A percentile compares a stretch with the other conserved stretches of the same genome.
phyloP scores from a whole-genome alignment of 1,140 invertebrate species.

The Choristoneura fumiferana region DNA sequence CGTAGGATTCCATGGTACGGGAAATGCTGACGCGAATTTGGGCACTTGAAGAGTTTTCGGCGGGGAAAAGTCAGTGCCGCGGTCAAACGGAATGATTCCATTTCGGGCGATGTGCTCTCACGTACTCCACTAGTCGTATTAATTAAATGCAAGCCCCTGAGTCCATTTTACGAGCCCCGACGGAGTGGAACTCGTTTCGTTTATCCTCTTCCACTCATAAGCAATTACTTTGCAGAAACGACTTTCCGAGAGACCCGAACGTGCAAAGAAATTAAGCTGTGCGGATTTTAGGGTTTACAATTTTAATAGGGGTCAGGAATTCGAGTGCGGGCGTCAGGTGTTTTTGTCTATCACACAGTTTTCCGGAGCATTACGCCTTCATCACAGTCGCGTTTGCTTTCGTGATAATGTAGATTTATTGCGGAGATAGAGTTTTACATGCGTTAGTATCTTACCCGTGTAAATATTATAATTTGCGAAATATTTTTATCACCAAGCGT shows the following conservation, averaged over 20 bases:
- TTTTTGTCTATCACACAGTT: constrained; percentile 13
- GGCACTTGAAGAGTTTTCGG: constrained; percentile 46
- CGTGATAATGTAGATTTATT: constrained; percentile 22
- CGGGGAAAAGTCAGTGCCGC: constrained; percentile 49
- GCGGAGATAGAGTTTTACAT: constrained; percentile 12
- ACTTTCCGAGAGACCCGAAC: constrained; percentile 54
- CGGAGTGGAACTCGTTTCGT: constrained; percentile 66
- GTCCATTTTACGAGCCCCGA: constrained; percentile 67
- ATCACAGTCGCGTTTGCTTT: constrained; percentile 9
- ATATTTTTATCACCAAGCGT: too few relatives aligned
- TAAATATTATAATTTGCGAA: too few relatives aligned
- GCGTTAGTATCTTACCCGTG: too few relatives aligned
- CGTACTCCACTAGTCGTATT: constrained; percentile 66
- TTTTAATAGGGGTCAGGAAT: constrained; percentile 41
- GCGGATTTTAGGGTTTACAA: constrained; percentile 50
- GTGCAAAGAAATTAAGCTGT: constrained; percentile 66
- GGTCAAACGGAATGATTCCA: constrained; percentile 64
- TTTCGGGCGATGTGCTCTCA: constrained; percentile 57
- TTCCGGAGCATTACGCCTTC: constrained; percentile 15
- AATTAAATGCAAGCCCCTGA: constrained; percentile 74
- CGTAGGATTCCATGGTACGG: background rate
- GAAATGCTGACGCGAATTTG: constrained; percentile 35
- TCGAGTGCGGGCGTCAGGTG: constrained; percentile 32
- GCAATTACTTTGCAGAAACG: constrained; percentile 68
- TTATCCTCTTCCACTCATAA: constrained; percentile 74